A percentile compares a stretch with the other conserved stretches of the same genome.
Conservation (phyloP, 1,140 invertebrate species). For the Neomicropteryx cornuta region DNA sequence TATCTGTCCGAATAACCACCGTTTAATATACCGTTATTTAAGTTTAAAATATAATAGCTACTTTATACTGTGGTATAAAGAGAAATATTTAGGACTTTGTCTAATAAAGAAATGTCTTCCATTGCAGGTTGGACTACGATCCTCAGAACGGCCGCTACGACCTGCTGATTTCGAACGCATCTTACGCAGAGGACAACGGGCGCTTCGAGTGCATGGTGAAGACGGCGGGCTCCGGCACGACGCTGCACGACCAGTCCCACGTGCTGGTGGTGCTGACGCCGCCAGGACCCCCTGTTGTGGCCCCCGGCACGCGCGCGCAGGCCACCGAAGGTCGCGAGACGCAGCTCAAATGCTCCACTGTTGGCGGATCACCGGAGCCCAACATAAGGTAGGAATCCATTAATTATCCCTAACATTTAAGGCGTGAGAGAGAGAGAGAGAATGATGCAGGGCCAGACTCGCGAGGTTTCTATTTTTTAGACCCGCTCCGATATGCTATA, state of each 20-base stretch:
- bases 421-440: too few relatives aligned
- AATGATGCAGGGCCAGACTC: too few relatives aligned
- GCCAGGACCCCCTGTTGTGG: slow-evolving; percentile 67
- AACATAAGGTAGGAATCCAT: slow-evolving; percentile 51
- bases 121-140: slow-evolving; percentile 58
- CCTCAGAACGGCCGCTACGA: slow-evolving; percentile 77
- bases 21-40: too few relatives aligned
- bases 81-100: too few relatives aligned
- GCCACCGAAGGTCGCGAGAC: slow-evolving; percentile 70
- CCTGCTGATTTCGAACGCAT: slow-evolving; percentile 72
- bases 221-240: slow-evolving; percentile 67
- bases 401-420: neutral
- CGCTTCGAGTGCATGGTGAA: slow-evolving; percentile 85
- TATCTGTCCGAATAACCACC: too few relatives aligned
- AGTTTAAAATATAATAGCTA: too few relatives aligned
- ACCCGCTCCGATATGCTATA: too few relatives aligned
- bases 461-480: too few relatives aligned
- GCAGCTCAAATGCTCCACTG: slow-evolving; percentile 70
- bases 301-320: slow-evolving; percentile 52
- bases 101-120: too few relatives aligned
- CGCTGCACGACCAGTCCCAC: slow-evolving; percentile 73
- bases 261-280: slow-evolving; percentile 75
- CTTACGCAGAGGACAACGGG: slow-evolving; percentile 83
- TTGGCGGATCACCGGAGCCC: slow-evolving; percentile 82
- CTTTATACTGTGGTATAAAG: too few relatives aligned